These are phyloP conservation scores for Phalera bucephala DNA, from an alignment of 2,888 invertebrate species.

Conservation along the genomic window DNA sequence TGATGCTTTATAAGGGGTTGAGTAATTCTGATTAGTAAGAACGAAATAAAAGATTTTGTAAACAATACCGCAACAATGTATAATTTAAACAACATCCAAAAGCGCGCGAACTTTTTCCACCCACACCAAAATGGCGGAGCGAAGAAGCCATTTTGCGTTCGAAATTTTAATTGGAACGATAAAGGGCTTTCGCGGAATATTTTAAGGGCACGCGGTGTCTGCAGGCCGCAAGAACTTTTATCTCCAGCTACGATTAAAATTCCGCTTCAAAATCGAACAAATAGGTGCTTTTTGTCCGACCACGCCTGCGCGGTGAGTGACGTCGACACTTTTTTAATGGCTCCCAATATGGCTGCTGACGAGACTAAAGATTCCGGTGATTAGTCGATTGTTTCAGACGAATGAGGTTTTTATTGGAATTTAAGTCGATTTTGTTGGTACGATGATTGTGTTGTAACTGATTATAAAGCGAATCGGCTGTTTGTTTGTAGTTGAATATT, in stretches of 20 bases:
- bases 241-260: conserved; percentile 42
- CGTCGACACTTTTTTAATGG: conserved; percentile 46
- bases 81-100: conserved; percentile 9
- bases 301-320: conserved; percentile 52
- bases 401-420: conserved; percentile 18
- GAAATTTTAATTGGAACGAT: conserved; percentile 78
- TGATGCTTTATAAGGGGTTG: too few species aligned
- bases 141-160: conserved; percentile 71
- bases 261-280: conserved; percentile 63
- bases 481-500: neutral
- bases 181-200: conserved; percentile 64
- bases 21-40: too few species aligned
- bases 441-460: too few species aligned
- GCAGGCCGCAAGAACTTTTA: conserved; percentile 52
- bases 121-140: conserved; percentile 65
- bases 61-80: too few species aligned
- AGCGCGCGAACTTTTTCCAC: conserved; percentile 36
- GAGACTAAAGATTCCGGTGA: conserved; percentile 29
- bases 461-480: conserved; percentile 3
- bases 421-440: conserved; percentile 4
- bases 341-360: conserved; percentile 44
- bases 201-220: conserved; percentile 33
- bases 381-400: conserved; percentile 31
- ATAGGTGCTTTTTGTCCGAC: conserved; percentile 59
- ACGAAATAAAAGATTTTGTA: too few species aligned